A percentile compares a stretch with the other conserved stretches of the same genome.
Evolutionary conservation across 2,113 vertebrate genomes (phyloP).

Genomic region (Physeter macrocephalus): DNA sequence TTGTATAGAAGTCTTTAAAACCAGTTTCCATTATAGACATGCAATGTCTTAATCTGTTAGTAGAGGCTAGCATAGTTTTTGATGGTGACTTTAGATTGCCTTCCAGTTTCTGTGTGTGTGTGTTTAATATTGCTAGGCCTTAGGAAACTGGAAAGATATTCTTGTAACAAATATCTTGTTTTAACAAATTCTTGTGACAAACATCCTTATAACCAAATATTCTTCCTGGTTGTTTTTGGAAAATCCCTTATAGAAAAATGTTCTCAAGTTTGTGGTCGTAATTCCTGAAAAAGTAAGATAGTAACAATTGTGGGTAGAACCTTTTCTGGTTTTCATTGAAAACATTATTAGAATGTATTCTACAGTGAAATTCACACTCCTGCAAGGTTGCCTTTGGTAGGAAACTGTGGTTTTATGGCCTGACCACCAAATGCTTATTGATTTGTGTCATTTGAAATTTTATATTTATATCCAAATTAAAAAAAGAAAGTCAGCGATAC

Average conservation of each 20-base stretch:
- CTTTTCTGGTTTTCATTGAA: conserved; percentile 19
- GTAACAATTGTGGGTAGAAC: not conserved
- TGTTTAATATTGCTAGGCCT: not conserved
- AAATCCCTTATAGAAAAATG: conserved; percentile 14
- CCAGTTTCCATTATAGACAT: not conserved
- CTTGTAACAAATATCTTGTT: not conserved
- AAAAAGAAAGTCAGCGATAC: not conserved
- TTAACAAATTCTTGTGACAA: not conserved
- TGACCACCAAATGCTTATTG: not conserved
- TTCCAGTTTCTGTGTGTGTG: not conserved
- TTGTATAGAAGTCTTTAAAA: not conserved
- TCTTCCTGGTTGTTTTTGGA: not conserved
- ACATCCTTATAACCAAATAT: not conserved
- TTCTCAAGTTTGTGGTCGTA: not conserved
- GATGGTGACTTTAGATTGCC: conserved; percentile 2
- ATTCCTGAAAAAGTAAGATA: conserved; percentile 23
- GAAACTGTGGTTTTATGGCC: conserved; percentile 3
- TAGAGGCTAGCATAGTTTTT: not conserved
- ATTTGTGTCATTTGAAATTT: conserved; percentile 32
- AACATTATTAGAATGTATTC: not conserved
- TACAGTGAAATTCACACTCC: not conserved
- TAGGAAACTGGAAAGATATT: conserved; percentile 20
- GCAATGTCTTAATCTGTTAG: not conserved
- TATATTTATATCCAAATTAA: not conserved
- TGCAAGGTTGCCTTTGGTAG: not conserved